Evolutionary conservation across 2,113 vertebrate genomes (phyloP).

Genomic region (Dipodomys spectabilis): DNA sequence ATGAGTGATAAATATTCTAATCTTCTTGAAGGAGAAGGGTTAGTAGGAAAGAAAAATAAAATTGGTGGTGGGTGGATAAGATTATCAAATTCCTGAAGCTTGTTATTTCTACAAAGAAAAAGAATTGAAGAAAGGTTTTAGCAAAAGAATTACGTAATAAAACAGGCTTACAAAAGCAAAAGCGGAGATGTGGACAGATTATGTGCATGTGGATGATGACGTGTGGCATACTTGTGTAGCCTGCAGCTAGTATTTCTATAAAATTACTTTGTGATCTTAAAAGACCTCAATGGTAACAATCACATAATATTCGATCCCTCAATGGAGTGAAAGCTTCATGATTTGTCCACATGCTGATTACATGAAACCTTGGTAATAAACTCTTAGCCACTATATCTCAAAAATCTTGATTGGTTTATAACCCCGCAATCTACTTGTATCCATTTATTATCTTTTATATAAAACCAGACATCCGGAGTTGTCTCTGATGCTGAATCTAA

Average conservation of each 20-base stretch:
- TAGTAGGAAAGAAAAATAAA: slow-evolving; percentile 19
- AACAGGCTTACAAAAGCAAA: slow-evolving; percentile 22
- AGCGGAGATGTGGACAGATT: slow-evolving; percentile 10
- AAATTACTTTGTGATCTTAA: slow-evolving; percentile 51
- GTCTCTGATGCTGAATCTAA: slow-evolving; percentile 32
- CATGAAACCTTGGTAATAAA: slow-evolving; percentile 47
- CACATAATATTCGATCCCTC: slow-evolving; percentile 66
- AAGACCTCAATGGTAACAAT: slow-evolving; percentile 35
- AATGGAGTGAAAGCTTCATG: slow-evolving; percentile 37
- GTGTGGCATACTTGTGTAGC: slow-evolving; percentile 22
- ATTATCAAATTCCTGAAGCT: background rate
- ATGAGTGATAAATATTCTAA: background rate
- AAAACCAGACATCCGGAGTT: slow-evolving; percentile 70
- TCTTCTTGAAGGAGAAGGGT: background rate
- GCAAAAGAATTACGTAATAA: slow-evolving; percentile 3
- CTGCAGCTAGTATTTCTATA: slow-evolving; percentile 32
- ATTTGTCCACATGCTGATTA: slow-evolving; percentile 70
- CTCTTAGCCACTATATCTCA: slow-evolving; percentile 65
- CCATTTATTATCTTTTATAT: slow-evolving; percentile 80
- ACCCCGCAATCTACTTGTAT: slow-evolving; percentile 71
- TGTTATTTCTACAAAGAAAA: slow-evolving; percentile 46
- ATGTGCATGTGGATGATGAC: background rate
- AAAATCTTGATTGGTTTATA: slow-evolving; percentile 80
- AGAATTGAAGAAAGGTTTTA: slow-evolving; percentile 6
- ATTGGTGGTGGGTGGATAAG: background rate